Percentiles rank a stretch among this genome's conserved stretches.
These are phyloP conservation scores for Thyatira batis DNA, from an alignment of 2,888 invertebrate species.

Conservation along the genomic window DNA sequence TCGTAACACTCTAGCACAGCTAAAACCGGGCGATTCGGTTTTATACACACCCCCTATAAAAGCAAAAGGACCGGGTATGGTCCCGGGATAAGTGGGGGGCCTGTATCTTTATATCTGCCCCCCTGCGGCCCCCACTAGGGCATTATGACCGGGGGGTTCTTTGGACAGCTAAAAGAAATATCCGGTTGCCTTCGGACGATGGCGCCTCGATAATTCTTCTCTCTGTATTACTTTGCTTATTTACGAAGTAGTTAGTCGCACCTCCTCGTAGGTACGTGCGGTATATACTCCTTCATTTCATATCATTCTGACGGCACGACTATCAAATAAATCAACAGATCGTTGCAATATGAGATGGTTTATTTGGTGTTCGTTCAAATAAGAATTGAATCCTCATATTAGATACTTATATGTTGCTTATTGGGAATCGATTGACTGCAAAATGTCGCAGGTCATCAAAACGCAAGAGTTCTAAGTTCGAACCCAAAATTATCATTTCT, in stretches of 20 bases:
- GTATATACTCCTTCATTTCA: too few relatives aligned
- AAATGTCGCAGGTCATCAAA: too few relatives aligned
- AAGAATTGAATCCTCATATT: too few relatives aligned
- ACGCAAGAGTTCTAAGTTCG: too few relatives aligned
- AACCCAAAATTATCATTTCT: too few relatives aligned
- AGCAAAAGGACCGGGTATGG: conserved; percentile 81
- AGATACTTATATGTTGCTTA: too few relatives aligned
- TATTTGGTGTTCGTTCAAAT: too few relatives aligned
- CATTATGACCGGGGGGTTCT: conserved; percentile 81
- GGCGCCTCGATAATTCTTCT: conserved; percentile 75
- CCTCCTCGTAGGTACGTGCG: conserved; percentile 42
- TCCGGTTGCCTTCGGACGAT: conserved; percentile 75
- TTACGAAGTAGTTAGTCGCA: conserved; percentile 71
- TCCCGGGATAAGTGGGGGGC: conserved; percentile 79
- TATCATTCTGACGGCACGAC: too few relatives aligned
- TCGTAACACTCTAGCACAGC: conserved; percentile 80
- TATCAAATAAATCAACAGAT: too few relatives aligned
- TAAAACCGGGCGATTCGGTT: conserved; percentile 82
- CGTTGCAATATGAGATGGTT: too few relatives aligned
- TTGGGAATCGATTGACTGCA: too few relatives aligned
- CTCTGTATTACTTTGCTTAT: conserved; percentile 74
- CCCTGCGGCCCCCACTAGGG: conserved; percentile 69
- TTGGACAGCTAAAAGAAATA: conserved; percentile 83
- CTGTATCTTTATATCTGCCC: conserved; percentile 82
- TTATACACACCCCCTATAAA: conserved; percentile 83